Base-by-base conservation (phyloP, 2,888 invertebrate species). In the Drosophila pullipes region DNA sequence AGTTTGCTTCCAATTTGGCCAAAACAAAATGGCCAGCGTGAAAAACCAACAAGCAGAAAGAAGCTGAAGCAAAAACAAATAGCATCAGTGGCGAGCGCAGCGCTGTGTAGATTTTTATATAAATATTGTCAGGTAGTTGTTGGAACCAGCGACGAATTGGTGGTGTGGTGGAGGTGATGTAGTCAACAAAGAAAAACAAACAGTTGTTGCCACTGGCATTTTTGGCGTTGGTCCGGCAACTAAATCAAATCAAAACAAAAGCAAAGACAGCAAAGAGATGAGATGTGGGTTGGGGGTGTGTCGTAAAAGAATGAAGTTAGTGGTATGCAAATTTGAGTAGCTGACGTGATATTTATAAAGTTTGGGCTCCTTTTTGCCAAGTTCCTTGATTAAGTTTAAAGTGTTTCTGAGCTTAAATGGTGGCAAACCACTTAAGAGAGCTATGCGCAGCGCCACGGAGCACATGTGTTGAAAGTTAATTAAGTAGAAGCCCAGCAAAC, bases 191-290 rank as follows among this genome's bases (percentile, higher is more conserved):
- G 13, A 76, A 65, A 85, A 83, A 78, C 78, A 69, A 83, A 66
- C 78, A 66, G 39, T 76, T 35, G 18, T 35, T 81, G 80, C 73
- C 59, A 41, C 31, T 53, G 64, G 60, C 61, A 31, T 41, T 58
- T 22, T 22, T 31, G 54, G 33, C 53, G 54, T 68, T 65, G 50
- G 65, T 63, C 54, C 61, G 33, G 70, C 72, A 74, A 79, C 82
- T 78, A 73, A 89, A 89, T 86, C 84, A 86, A 83, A 85, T 81
- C 69, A 81, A 81, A 85, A 78, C 73, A 80, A 85, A 69, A 70
- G 54, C 59, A 77, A 76, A 63, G 22, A 16, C 50, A 44, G 44
- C 30, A 50, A 35, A 25, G 22, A 39, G 54, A 16, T 2, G 25
- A 18, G 25, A 10, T 35, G 13, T 13, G 31, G 9, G 31, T 31